Evolutionary conservation across 2,888 invertebrate species (phyloP).

Genomic region (Ornithoptera alexandrae): DNA sequence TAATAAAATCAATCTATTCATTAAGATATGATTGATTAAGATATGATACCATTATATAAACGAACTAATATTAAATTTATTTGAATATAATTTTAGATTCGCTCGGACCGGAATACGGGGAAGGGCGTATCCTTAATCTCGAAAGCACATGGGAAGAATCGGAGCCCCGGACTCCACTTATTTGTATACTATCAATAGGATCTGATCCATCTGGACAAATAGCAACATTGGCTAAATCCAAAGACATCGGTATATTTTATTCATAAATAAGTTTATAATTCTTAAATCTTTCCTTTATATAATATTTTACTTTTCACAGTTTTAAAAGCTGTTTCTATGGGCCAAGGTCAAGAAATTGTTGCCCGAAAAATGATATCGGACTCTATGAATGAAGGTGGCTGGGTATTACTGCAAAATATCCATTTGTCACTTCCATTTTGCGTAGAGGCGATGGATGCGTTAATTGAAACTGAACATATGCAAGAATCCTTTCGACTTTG

Average conservation of each 20-base stretch:
- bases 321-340: slow-evolving; percentile 95
- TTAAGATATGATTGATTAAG: too few relatives aligned
- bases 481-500: slow-evolving; percentile 93
- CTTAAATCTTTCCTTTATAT: not conserved
- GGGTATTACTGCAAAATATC: slow-evolving; percentile 97
- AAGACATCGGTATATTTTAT: slow-evolving; percentile 84
- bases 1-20: too few relatives aligned
- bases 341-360: slow-evolving; percentile 95
- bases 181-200: slow-evolving; percentile 96
- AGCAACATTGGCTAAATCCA: slow-evolving; percentile 89
- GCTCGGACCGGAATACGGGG: slow-evolving; percentile 91
- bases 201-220: slow-evolving; percentile 98
- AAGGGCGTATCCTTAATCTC: slow-evolving; percentile 94
- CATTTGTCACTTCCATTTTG: slow-evolving; percentile 97
- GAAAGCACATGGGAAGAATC: slow-evolving; percentile 95
- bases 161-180: slow-evolving; percentile 91
- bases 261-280: not conserved
- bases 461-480: slow-evolving; percentile 91
- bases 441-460: slow-evolving; percentile 93
- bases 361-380: slow-evolving; percentile 90
- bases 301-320: slow-evolving; percentile 64
- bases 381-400: slow-evolving; percentile 90
- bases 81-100: slow-evolving; percentile 79
- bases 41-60: not conserved
- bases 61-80: not conserved